Evolutionary conservation across 2,113 vertebrate species (phyloP).

Genomic region (Grantiella picta): DNA sequence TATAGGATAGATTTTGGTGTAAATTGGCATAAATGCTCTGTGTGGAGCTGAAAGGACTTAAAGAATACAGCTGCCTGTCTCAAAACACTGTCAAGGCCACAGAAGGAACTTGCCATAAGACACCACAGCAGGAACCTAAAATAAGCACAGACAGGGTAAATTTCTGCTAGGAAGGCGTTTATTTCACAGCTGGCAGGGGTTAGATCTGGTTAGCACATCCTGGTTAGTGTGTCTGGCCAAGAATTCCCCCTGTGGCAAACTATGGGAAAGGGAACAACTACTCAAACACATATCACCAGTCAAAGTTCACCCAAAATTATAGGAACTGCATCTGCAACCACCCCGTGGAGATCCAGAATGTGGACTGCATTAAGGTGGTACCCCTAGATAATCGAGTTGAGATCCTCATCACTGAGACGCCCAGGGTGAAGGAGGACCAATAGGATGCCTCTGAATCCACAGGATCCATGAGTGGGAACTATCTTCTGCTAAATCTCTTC

Average conservation of each 20-base stretch:
- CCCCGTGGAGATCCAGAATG: rapidly evolving
- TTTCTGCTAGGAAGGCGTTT: background rate
- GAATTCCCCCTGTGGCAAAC: background rate
- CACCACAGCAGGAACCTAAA: background rate
- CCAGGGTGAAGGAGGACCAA: background rate
- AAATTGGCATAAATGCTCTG: background rate
- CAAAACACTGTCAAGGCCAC: background rate
- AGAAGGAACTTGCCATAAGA: background rate
- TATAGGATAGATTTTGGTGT: background rate
- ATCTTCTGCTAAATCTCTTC: background rate
- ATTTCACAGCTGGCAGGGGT: background rate
- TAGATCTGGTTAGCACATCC: background rate
- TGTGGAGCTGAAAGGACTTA: background rate
- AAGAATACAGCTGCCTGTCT: background rate
- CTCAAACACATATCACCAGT: background rate
- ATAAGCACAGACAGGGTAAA: background rate
- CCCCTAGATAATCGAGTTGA: rapidly evolving
- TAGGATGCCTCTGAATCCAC: too few species aligned
- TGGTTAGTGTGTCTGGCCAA: rapidly evolving
- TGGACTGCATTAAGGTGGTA: background rate
- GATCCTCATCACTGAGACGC: background rate
- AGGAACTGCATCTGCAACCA: rapidly evolving
- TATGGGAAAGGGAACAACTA: background rate
- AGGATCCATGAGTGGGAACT: rapidly evolving
- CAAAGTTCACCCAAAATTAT: background rate